Percentiles rank a stretch among this genome's conserved stretches.
These are phyloP conservation scores for Dendrocincla fuliginosa DNA, from an alignment of 2,797 vertebrate genomes.

Conservation along the genomic window DNA sequence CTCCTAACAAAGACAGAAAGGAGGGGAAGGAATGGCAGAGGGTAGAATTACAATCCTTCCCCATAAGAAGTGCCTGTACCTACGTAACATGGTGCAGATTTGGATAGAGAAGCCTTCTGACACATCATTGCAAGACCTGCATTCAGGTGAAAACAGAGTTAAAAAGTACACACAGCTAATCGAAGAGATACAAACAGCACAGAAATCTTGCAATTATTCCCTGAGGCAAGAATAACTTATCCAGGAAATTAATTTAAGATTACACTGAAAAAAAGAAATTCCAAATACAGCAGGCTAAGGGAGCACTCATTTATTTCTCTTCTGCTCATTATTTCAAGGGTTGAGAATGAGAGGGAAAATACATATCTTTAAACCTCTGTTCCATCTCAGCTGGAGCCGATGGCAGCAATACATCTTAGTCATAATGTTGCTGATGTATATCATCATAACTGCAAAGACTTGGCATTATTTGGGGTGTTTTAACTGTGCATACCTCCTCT, in stretches of 20 bases:
- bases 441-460: neutral
- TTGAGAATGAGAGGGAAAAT: neutral
- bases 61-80: neutral
- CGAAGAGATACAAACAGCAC: neutral
- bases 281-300: neutral
- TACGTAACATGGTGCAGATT: neutral
- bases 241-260: conserved; percentile 6
- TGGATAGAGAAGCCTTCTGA: neutral
- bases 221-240: neutral
- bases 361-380: neutral
- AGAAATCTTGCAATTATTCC: neutral
- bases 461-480: neutral
- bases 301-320: neutral
- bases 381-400: neutral
- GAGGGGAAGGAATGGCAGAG: neutral
- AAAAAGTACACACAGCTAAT: neutral
- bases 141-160: neutral
- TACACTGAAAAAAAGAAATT: neutral
- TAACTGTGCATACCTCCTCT: neutral
- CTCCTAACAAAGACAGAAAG: neutral
- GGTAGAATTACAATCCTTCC: neutral
- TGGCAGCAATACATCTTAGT: conserved; percentile 17
- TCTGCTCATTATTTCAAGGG: neutral
- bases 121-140: neutral
- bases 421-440: neutral